Evolutionary conservation across 2,888 invertebrate species (phyloP).

Genomic region (Biston betularia): DNA sequence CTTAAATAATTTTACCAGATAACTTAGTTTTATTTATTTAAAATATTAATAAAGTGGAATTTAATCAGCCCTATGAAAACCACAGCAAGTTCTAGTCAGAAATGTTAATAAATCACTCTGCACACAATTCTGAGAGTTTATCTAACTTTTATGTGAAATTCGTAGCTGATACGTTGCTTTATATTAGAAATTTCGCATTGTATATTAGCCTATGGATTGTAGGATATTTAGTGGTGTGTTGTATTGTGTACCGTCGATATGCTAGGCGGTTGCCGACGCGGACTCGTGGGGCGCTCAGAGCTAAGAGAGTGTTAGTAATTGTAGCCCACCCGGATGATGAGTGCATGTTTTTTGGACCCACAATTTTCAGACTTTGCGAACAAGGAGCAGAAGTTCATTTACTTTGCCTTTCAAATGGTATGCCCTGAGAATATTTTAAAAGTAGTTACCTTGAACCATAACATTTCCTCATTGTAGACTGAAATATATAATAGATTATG

Average conservation of each 20-base stretch:
- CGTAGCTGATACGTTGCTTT: constrained; percentile 69
- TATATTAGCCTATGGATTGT: constrained; percentile 85
- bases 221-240: constrained; percentile 79
- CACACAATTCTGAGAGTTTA: constrained; percentile 63
- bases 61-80: constrained; percentile 36
- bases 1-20: not conserved
- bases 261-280: constrained; percentile 80
- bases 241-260: constrained; percentile 82
- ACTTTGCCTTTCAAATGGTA: constrained; percentile 95
- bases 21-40: not conserved
- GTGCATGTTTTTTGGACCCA: constrained; percentile 99
- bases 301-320: constrained; percentile 91
- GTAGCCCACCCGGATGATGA: constrained; percentile 99
- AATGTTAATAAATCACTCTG: constrained; percentile 69
- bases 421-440: constrained; percentile 35
- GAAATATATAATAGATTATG: not conserved
- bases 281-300: constrained; percentile 79
- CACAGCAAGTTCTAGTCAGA: constrained; percentile 64
- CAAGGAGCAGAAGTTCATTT: constrained; percentile 90
- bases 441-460: constrained; percentile 6
- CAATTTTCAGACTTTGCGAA: constrained; percentile 90
- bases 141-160: constrained; percentile 72
- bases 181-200: constrained; percentile 74
- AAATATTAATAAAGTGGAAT: constrained; percentile 26
- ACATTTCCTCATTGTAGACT: constrained; percentile 14